Percentiles rank a stretch among this genome's conserved stretches.
Evolutionary conservation across 2,113 vertebrate species (phyloP).

Genomic region (Neogobius melanostomus): DNA sequence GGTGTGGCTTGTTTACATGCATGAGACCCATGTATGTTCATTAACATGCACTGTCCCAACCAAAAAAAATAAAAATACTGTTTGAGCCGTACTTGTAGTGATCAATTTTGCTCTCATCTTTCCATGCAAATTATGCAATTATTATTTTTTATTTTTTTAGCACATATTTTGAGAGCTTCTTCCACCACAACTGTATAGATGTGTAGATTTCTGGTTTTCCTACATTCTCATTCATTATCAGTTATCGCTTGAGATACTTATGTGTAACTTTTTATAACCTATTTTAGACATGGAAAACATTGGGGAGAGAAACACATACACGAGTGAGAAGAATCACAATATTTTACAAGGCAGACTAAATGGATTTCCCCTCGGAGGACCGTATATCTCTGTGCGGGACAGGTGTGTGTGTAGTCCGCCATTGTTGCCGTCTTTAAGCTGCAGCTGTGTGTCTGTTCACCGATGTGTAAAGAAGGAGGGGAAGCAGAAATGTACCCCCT

Average conservation of each 20-base stretch:
- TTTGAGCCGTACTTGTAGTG: too few relatives aligned
- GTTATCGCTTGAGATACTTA: conserved; percentile 6
- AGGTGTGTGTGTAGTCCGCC: conserved; percentile 48
- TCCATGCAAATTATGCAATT: too few relatives aligned
- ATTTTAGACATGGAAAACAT: conserved; percentile 36
- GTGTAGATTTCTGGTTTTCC: background rate
- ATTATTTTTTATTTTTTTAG: too few relatives aligned
- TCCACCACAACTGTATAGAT: too few relatives aligned
- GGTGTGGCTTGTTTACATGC: too few relatives aligned
- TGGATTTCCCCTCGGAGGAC: conserved; percentile 56
- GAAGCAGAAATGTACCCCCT: conserved; percentile 37
- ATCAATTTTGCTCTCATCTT: too few relatives aligned
- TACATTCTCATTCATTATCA: background rate
- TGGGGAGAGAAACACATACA: conserved; percentile 39
- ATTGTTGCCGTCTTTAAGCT: conserved; percentile 23
- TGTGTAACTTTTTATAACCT: conserved; percentile 25
- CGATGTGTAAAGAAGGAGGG: conserved; percentile 27
- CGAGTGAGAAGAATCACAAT: conserved; percentile 55
- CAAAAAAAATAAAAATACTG: too few relatives aligned
- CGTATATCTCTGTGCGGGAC: conserved; percentile 54
- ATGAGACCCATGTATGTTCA: too few relatives aligned
- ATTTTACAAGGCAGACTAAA: conserved; percentile 59
- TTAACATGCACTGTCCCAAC: too few relatives aligned
- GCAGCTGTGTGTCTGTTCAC: conserved; percentile 31
- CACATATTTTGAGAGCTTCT: too few relatives aligned